phyloP scores from a whole-genome alignment of 2,888 invertebrate genomes.

The Drosophila fulvimacula region DNA sequence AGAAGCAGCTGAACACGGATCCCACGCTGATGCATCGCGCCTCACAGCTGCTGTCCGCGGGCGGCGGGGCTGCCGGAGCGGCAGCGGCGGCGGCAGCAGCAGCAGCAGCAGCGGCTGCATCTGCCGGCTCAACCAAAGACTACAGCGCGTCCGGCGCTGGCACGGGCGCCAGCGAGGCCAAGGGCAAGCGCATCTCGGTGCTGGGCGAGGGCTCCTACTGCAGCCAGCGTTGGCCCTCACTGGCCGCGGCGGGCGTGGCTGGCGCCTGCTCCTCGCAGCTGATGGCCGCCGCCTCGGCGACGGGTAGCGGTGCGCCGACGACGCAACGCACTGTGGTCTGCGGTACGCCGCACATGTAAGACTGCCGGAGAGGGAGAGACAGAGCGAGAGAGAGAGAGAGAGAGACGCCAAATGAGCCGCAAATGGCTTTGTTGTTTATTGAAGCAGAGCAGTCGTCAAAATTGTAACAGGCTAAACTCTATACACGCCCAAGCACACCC shows the following conservation, averaged over 20 bases:
- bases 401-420: slow-evolving; percentile 78
- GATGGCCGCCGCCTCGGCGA: slow-evolving; percentile 73
- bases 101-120: slow-evolving; percentile 36
- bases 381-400: slow-evolving; percentile 28
- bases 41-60: slow-evolving; percentile 85
- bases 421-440: slow-evolving; percentile 70
- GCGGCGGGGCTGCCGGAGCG: slow-evolving; percentile 82
- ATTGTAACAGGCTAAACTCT: slow-evolving; percentile 69
- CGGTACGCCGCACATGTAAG: slow-evolving; percentile 85
- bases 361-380: slow-evolving; percentile 35
- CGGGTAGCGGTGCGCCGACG: slow-evolving; percentile 70
- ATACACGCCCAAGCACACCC: slow-evolving; percentile 32
- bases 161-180: slow-evolving; percentile 83
- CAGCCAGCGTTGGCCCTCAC: slow-evolving; percentile 84
- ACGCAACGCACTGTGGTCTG: slow-evolving; percentile 83
- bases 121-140: slow-evolving; percentile 73
- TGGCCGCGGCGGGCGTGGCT: slow-evolving; percentile 80
- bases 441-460: slow-evolving; percentile 76
- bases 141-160: slow-evolving; percentile 54
- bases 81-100: slow-evolving; percentile 51
- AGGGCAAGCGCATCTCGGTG: slow-evolving; percentile 84
- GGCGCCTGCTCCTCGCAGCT: slow-evolving; percentile 79
- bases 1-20: slow-evolving; percentile 94
- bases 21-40: slow-evolving; percentile 88
- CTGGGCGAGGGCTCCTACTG: slow-evolving; percentile 85